Conservation (phyloP, 2,113 vertebrate species). For the Neolamprologus caudopunctatus region DNA sequence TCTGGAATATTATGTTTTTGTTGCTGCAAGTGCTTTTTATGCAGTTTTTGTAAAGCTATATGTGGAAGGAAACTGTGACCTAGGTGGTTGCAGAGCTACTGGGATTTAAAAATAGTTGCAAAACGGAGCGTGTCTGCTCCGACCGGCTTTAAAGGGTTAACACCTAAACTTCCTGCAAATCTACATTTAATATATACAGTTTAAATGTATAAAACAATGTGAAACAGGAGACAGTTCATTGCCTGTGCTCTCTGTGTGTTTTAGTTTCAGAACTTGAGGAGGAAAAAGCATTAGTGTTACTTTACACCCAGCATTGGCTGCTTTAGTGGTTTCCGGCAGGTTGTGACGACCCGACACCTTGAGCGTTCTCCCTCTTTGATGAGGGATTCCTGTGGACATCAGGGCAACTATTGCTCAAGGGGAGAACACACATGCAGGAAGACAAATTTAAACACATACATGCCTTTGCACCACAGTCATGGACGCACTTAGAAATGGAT, state of each 20-base stretch:
- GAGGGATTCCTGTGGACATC: constrained; percentile 51
- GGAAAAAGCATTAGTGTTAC: not conserved
- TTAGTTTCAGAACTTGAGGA: not conserved
- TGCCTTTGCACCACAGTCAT: constrained; percentile 27
- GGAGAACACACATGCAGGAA: constrained; percentile 15
- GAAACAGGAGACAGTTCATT: not conserved
- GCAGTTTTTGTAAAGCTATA: accelerated
- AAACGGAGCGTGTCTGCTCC: accelerated
- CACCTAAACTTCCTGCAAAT: not conserved
- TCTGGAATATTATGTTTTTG: too few species aligned
- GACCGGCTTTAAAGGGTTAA: not conserved
- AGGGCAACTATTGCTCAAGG: constrained; percentile 43
- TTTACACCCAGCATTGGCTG: not conserved
- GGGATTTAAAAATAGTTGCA: too few species aligned
- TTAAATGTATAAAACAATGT: not conserved
- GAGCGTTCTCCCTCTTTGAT: constrained; percentile 54
- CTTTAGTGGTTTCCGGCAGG: constrained; percentile 33
- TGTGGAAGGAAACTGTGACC: too few species aligned
- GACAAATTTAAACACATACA: constrained; percentile 34
- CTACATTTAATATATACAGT: not conserved
- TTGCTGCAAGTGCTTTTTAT: too few species aligned
- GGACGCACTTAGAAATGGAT: constrained; percentile 43
- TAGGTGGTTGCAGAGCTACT: accelerated
- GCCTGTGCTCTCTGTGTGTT: not conserved
- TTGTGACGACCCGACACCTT: constrained; percentile 55